A percentile compares a stretch with the other conserved stretches of the same genome.
Conservation (phyloP, 2,888 invertebrate genomes). For the Erebia aethiops region DNA sequence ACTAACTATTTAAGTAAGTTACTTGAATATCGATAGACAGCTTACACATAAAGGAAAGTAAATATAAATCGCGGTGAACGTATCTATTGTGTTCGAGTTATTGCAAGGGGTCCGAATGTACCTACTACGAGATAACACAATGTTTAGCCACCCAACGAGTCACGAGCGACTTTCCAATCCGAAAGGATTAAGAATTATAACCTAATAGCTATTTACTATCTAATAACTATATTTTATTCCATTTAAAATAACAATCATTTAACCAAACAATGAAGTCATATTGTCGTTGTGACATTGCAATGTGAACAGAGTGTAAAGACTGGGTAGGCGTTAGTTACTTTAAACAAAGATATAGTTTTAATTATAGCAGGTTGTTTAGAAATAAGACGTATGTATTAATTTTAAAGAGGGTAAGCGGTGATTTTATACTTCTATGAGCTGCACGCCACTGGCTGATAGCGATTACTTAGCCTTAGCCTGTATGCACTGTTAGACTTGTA, state of each 20-base stretch:
- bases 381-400: no score
- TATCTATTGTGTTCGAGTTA: constrained; percentile 36
- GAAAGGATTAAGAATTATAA: constrained; percentile 21
- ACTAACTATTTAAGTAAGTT: constrained; percentile 9
- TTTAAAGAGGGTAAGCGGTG: no score
- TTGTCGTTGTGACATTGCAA: no score
- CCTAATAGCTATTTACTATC: constrained; percentile 14
- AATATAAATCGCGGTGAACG: constrained; percentile 33
- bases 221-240: not conserved
- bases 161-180: constrained; percentile 35
- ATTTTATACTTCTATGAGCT: no score
- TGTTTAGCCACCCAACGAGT: constrained; percentile 35
- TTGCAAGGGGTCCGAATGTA: constrained; percentile 29
- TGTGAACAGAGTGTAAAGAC: no score
- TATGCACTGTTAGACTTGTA: no score
- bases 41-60: constrained; percentile 23
- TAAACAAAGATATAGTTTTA: no score
- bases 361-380: no score
- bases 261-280: no score
- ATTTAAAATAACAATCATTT: no score
- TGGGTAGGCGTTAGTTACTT: no score
- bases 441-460: not conserved
- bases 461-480: not conserved
- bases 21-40: constrained; percentile 23
- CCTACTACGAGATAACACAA: constrained; percentile 29